These are phyloP conservation scores for Cyprinodon diabolis DNA, from an alignment of 2,797 vertebrate genomes.

Conservation along the genomic window DNA sequence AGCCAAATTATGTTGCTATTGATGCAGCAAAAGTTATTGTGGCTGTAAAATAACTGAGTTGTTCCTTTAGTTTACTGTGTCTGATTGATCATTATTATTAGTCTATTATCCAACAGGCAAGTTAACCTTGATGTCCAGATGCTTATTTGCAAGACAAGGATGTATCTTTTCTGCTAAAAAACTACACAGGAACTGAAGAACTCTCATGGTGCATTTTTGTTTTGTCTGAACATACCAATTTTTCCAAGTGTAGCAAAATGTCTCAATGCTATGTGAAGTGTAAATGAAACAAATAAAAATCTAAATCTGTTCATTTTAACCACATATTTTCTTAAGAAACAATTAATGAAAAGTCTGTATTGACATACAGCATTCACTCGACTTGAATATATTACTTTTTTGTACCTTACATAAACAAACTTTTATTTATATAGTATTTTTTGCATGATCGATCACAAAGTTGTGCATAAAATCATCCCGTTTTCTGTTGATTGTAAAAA, in stretches of 20 bases:
- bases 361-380: not conserved
- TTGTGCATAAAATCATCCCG: no score
- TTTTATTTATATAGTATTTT: no score
- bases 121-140: not conserved
- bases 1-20: slow-evolving; percentile 17
- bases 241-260: not conserved
- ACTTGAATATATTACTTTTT: no score
- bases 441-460: no score
- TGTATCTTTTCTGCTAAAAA: not conserved
- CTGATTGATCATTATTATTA: not conserved
- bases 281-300: not conserved
- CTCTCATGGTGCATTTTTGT: not conserved
- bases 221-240: not conserved
- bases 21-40: slow-evolving; percentile 5
- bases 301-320: not conserved
- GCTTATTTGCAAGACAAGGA: not conserved
- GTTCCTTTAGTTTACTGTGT: not conserved
- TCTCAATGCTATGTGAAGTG: not conserved
- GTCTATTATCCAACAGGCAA: not conserved
- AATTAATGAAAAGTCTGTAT: no score
- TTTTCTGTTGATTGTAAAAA: no score
- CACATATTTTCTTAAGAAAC: no score
- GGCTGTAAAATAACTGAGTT: slow-evolving; percentile 4
- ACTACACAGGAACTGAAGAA: not conserved
- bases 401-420: no score